Base-by-base conservation (phyloP, 2,888 invertebrate species). In the Mesorhabditis sp. region DNA sequence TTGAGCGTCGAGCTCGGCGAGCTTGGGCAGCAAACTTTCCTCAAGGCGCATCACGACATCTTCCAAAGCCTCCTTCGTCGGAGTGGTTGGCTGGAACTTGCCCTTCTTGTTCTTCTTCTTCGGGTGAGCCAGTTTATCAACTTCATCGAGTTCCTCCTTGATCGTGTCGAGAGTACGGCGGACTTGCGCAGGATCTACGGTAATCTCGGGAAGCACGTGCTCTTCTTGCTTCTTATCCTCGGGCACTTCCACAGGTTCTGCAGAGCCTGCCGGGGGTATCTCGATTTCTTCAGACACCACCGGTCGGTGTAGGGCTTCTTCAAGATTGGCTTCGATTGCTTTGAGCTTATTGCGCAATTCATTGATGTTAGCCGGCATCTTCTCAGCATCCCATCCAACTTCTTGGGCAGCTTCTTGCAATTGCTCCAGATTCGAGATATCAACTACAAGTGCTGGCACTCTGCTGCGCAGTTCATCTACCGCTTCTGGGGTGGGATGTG, bases 231-330 rank as follows among this genome's bases (percentile, higher is more conserved):
- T 10, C n/a, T n/a, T 10, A 2, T 10, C 58, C 10, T 13, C 10
- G 10, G 58, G n/a, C 7, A 13, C 58, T 10, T n/a, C 10, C 58
- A 50, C 7, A 10, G 7, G 7, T 2, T 10, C 58, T n/a, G n/a
- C 58, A 50, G 7, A 10, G 58, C n/a, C 58, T 13, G 7, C 69
- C 6, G 68, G 67, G 43, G 71, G 71, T 68, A 72, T 71, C 63
- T 74, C 70, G 43, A 70, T 65, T 62, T 10, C 58, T n/a, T 50
- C n/a, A 10, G 77, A 66, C 43, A 72, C 72, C 62, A 67, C 70
- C 65, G 75, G 68, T 44, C 72, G 67, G 50, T 71, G 68, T 7
- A 68, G 65, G 15, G 65, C 62, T 4, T 64, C 70, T 7, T 44
- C 61, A 43, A 67, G 66, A 10, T 41, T 15, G 41, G 50, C 50